These are phyloP conservation scores for Ametastegia equiseti DNA, from an alignment of 2,888 invertebrate species.

Conservation along the genomic window DNA sequence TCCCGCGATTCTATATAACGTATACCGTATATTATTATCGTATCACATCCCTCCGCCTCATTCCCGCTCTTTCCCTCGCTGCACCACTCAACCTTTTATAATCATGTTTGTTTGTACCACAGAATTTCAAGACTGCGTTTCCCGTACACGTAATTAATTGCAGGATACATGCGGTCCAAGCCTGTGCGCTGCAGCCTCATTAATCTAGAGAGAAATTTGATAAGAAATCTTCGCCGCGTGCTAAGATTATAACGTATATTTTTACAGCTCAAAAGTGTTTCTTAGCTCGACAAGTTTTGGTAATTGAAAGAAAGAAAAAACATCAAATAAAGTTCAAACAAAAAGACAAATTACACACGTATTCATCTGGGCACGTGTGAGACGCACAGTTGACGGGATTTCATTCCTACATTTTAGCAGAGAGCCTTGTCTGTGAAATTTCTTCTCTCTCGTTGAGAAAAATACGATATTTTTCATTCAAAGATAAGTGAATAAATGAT, in stretches of 20 bases:
- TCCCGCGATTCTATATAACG: background rate
- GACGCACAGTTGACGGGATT: background rate
- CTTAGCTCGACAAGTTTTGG: background rate
- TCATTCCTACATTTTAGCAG: slow-evolving; percentile 3
- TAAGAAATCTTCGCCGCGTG: background rate
- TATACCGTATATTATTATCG: too few relatives aligned
- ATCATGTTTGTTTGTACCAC: slow-evolving; percentile 2
- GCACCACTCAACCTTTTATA: background rate
- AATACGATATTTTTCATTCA: slow-evolving; percentile 12
- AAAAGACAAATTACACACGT: background rate
- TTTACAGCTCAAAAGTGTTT: background rate
- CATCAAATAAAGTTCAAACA: background rate
- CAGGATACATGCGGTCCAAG: slow-evolving; percentile 8
- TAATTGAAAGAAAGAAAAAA: background rate
- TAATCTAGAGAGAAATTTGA: background rate
- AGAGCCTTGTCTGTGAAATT: background rate
- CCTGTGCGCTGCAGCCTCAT: slow-evolving; percentile 26
- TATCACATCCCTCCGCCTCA: background rate
- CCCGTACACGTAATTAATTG: slow-evolving; percentile 4
- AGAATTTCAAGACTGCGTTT: background rate
- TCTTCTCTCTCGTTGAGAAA: background rate
- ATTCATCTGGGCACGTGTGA: slow-evolving; percentile 19
- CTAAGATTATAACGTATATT: background rate
- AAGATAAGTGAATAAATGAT: slow-evolving; percentile 11
- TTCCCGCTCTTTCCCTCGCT: too few relatives aligned